phyloP scores from a whole-genome alignment of 2,888 invertebrate species.

The Eupithecia vulgata region DNA sequence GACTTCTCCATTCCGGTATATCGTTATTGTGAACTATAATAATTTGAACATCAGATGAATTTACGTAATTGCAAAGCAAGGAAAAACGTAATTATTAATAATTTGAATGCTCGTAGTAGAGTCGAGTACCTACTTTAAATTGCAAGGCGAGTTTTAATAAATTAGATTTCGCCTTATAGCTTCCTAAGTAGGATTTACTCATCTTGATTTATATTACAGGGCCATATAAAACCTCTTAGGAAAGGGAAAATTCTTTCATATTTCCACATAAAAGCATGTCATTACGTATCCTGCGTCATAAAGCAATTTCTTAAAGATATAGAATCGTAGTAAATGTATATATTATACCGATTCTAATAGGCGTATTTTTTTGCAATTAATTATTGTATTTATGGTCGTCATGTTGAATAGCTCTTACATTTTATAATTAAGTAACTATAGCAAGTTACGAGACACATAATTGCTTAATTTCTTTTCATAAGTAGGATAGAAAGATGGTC shows the following conservation, averaged over 20 bases:
- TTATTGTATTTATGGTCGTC: neutral
- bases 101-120: neutral
- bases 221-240: constrained; percentile 51
- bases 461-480: neutral
- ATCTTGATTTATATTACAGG: constrained; percentile 68
- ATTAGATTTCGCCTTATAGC: constrained; percentile 57
- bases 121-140: constrained; percentile 43
- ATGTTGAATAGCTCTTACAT: neutral
- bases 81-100: neutral
- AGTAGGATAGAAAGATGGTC: neutral
- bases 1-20: neutral
- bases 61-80: neutral
- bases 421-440: neutral
- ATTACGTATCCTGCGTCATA: constrained; percentile 37
- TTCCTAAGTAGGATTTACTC: constrained; percentile 69
- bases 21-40: neutral
- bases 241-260: constrained; percentile 51
- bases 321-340: constrained; percentile 18
- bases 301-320: constrained; percentile 41
- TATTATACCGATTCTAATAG: neutral
- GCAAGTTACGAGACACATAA: neutral
- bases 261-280: constrained; percentile 41
- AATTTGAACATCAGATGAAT: neutral
- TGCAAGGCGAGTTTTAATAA: constrained; percentile 55
- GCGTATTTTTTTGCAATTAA: neutral